Conservation (phyloP, 2,113 vertebrate genomes). For the Nematolebias whitei region DNA sequence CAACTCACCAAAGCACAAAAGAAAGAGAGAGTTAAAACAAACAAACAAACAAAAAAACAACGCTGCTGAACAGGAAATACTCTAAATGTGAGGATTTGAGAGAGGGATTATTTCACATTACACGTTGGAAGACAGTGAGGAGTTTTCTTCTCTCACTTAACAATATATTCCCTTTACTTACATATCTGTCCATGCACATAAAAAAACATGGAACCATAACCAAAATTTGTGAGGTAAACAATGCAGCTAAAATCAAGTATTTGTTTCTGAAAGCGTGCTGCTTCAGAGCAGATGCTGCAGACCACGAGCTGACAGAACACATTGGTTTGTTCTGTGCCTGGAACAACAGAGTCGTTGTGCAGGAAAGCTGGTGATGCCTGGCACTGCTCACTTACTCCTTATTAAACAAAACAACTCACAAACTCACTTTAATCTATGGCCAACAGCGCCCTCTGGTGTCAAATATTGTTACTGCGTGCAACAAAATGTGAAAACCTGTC, state of each 20-base stretch:
- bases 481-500: too few relatives aligned
- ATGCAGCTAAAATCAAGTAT: not conserved
- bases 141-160: not conserved
- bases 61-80: too few relatives aligned
- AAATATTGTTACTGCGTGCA: slow-evolving; percentile 12
- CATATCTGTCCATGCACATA: not conserved
- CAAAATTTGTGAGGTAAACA: too few relatives aligned
- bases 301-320: slow-evolving; percentile 10
- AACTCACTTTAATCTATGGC: slow-evolving; percentile 2
- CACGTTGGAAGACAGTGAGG: not conserved
- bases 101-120: not conserved
- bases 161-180: not conserved
- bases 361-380: slow-evolving; percentile 66
- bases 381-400: slow-evolving; percentile 46
- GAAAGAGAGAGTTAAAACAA: too few relatives aligned
- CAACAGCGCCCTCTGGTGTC: slow-evolving; percentile 58
- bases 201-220: not conserved
- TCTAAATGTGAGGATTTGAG: slow-evolving; percentile 11
- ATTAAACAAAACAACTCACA: not conserved
- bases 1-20: slow-evolving; percentile 32
- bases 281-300: slow-evolving; percentile 10
- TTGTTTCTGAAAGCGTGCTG: not conserved
- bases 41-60: too few relatives aligned
- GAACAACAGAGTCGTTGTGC: slow-evolving; percentile 68
- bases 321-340: slow-evolving; percentile 1